These are phyloP conservation scores for Megalurothrips usitatus DNA, from an alignment of 2,888 invertebrate genomes.

Conservation along the genomic window DNA sequence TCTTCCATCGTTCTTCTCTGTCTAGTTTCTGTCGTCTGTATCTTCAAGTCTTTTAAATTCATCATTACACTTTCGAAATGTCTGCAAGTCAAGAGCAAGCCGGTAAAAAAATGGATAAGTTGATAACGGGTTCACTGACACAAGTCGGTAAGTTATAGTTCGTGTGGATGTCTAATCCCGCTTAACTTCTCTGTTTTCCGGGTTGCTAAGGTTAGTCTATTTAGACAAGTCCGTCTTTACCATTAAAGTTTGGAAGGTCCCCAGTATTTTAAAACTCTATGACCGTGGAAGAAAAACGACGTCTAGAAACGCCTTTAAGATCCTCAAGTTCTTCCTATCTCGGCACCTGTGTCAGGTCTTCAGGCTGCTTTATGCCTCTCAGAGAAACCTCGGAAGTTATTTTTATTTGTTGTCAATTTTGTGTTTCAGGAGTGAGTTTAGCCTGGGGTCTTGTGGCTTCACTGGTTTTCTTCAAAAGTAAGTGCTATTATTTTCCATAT, in stretches of 20 bases:
- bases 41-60: neutral
- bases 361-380: neutral
- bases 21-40: too few species aligned
- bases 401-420: neutral
- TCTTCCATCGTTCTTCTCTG: too few species aligned
- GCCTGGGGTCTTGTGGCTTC: slow-evolving; percentile 11
- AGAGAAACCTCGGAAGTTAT: neutral
- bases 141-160: neutral
- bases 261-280: neutral
- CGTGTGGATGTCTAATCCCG: neutral
- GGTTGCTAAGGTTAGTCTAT: neutral
- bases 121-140: neutral
- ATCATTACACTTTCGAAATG: neutral
- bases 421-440: neutral
- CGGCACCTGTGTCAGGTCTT: neutral
- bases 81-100: neutral
- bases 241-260: neutral
- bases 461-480: neutral
- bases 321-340: neutral
- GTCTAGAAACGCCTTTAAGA: neutral
- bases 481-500: neutral
- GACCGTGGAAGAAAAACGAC: neutral
- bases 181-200: neutral
- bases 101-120: slow-evolving; percentile 5
- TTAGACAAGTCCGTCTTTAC: neutral